phyloP scores from a whole-genome alignment of 2,797 vertebrate genomes.

The Salmo trutta region DNA sequence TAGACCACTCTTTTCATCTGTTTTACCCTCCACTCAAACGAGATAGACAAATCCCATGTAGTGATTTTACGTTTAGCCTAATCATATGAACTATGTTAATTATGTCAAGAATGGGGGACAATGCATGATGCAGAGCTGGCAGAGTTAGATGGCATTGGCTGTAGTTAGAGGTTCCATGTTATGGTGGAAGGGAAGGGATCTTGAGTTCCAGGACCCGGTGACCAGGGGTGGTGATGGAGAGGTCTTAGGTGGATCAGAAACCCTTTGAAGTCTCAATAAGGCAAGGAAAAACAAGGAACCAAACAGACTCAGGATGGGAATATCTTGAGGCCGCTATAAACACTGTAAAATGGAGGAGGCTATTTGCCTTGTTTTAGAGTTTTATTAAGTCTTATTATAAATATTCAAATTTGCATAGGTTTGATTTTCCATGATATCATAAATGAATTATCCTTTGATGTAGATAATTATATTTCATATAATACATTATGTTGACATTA shows the following conservation, averaged over 20 bases:
- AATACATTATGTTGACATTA: background rate
- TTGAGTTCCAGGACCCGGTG: constrained; percentile 64
- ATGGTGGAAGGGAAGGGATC: constrained; percentile 66
- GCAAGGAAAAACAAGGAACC: constrained; percentile 23
- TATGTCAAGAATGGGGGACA: background rate
- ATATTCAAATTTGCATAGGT: background rate
- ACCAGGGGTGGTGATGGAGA: constrained; percentile 74
- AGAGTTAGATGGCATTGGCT: background rate
- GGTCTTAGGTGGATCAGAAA: constrained; percentile 60
- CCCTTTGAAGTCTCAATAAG: constrained; percentile 54
- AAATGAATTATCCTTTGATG: background rate
- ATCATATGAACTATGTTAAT: background rate
- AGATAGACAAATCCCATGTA: constrained; percentile 39
- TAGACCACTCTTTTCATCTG: constrained; percentile 62
- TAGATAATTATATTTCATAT: background rate
- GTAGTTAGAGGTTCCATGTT: constrained; percentile 18
- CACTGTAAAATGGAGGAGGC: background rate
- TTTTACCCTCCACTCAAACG: constrained; percentile 41
- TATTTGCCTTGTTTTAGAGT: background rate
- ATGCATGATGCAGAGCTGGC: background rate
- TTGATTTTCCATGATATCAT: background rate
- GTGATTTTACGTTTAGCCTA: constrained; percentile 22
- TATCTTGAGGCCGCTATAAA: background rate
- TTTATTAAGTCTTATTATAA: background rate
- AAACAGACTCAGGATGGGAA: background rate